These are phyloP conservation scores for Pygmarrhopalites habei DNA, from an alignment of 1,140 invertebrate species.

Conservation along the genomic window DNA sequence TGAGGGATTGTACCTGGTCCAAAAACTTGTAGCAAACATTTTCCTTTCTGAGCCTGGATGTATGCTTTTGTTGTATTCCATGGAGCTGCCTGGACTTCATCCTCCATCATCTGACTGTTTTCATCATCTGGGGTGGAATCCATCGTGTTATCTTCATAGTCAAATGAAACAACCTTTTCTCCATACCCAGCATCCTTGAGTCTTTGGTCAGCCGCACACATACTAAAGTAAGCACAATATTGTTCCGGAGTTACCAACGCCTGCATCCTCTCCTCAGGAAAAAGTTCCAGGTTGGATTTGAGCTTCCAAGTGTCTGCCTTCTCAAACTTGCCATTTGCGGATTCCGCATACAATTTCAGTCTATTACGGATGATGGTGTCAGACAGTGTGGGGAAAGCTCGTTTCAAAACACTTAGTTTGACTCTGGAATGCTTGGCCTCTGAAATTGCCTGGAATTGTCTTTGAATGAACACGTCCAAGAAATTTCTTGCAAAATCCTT, in stretches of 20 bases:
- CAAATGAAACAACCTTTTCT: conserved; percentile 90
- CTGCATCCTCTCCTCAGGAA: conserved; percentile 95
- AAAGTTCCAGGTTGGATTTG: conserved; percentile 90
- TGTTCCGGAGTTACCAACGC: conserved; percentile 98
- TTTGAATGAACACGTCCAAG: conserved; percentile 93
- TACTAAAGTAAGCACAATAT: conserved; percentile 93
- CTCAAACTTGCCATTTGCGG: conserved; percentile 83
- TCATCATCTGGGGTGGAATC: conserved; percentile 71
- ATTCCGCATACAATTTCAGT: conserved; percentile 95
- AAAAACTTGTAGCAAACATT: conserved; percentile 88
- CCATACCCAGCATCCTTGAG: conserved; percentile 98
- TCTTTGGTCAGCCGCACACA: conserved; percentile 93
- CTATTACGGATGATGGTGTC: conserved; percentile 95
- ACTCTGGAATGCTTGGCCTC: conserved; percentile 78
- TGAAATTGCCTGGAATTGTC: conserved; percentile 92
- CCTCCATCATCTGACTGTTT: conserved; percentile 96
- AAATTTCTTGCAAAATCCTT: conserved; percentile 98
- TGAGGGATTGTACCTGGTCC: too few species aligned
- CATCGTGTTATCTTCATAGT: conserved; percentile 87
- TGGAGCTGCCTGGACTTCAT: conserved; percentile 86
- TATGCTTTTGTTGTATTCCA: conserved; percentile 93
- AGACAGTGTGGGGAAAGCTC: conserved; percentile 91
- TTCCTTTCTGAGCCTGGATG: conserved; percentile 96
- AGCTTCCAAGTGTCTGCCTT: conserved; percentile 95
- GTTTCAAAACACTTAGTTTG: conserved; percentile 98